Evolutionary conservation across 2,113 vertebrate species (phyloP).

Genomic region (Trinectes maculatus): DNA sequence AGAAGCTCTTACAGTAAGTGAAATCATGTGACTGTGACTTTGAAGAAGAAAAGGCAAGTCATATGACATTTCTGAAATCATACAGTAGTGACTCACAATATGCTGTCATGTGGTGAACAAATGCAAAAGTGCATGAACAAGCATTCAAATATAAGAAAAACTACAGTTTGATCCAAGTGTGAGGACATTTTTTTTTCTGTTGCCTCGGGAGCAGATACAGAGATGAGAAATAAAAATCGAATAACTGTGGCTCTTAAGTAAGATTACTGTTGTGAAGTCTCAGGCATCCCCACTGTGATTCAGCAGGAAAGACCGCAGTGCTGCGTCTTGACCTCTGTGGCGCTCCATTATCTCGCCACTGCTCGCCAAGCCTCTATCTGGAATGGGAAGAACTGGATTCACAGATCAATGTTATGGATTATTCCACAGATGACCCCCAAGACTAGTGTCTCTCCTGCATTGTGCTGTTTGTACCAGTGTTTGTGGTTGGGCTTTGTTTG

Average conservation of each 20-base stretch:
- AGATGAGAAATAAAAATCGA: constrained; percentile 30
- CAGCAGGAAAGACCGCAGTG: constrained; percentile 64
- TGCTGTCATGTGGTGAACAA: not conserved
- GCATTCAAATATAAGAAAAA: not conserved
- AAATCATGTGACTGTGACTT: not conserved
- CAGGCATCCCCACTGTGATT: constrained; percentile 64
- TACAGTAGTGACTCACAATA: not conserved
- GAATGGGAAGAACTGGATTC: not conserved
- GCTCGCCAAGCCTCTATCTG: not conserved
- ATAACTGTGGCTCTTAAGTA: constrained; percentile 34
- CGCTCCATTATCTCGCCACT: not conserved
- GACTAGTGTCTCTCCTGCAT: not conserved
- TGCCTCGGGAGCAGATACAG: constrained; percentile 44
- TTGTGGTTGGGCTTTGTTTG: not conserved
- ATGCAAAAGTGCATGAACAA: not conserved
- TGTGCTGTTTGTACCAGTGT: not conserved
- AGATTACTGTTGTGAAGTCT: constrained; percentile 22
- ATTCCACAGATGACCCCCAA: not conserved
- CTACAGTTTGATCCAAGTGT: not conserved
- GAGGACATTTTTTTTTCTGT: not conserved
- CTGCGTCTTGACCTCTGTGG: constrained; percentile 15
- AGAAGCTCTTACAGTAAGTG: not conserved
- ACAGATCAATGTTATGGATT: constrained; percentile 52
- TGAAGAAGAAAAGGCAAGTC: not conserved
- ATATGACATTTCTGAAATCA: constrained; percentile 3